These are phyloP conservation scores for Cecidostiba fungosa DNA, from an alignment of 2,888 invertebrate genomes.

Conservation along the genomic window DNA sequence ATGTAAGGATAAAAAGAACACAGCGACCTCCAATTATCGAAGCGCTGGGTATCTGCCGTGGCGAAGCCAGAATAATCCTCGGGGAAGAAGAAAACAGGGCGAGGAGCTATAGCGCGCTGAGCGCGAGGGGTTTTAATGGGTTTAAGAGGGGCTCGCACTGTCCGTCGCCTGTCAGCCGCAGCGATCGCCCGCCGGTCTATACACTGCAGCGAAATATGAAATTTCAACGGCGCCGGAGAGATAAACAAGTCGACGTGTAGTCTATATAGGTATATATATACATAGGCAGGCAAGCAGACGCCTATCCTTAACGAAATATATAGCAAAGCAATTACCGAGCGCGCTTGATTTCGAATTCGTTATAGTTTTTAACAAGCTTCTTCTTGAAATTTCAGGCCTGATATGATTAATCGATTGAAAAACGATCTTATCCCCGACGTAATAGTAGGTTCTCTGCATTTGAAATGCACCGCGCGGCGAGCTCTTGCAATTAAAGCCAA, in stretches of 20 bases:
- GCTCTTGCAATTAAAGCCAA: background rate
- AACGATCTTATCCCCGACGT: background rate
- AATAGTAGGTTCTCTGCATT: background rate
- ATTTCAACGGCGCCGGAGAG: conserved; percentile 65
- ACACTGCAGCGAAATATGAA: conserved; percentile 66
- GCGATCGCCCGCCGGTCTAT: conserved; percentile 41
- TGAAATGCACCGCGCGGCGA: background rate
- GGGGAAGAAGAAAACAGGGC: conserved; percentile 23
- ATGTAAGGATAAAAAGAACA: conserved; percentile 3
- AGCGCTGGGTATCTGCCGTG: conserved; percentile 13
- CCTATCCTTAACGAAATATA: conserved; percentile 49
- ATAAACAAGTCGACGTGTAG: no score
- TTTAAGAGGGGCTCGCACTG: conserved; percentile 65
- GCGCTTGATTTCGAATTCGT: conserved; percentile 45
- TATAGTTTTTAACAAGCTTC: conserved; percentile 47
- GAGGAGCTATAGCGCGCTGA: background rate
- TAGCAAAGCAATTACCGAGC: conserved; percentile 56
- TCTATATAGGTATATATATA: no score
- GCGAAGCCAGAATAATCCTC: conserved; percentile 57
- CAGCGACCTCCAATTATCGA: conserved; percentile 53
- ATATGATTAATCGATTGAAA: background rate
- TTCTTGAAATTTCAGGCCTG: background rate
- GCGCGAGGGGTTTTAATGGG: conserved; percentile 61
- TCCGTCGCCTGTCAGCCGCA: conserved; percentile 66
- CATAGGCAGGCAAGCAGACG: no score